A percentile compares a stretch with the other conserved stretches of the same genome.
phyloP scores from a whole-genome alignment of 2,797 vertebrate genomes.

The Pyrocephalus nanus region DNA sequence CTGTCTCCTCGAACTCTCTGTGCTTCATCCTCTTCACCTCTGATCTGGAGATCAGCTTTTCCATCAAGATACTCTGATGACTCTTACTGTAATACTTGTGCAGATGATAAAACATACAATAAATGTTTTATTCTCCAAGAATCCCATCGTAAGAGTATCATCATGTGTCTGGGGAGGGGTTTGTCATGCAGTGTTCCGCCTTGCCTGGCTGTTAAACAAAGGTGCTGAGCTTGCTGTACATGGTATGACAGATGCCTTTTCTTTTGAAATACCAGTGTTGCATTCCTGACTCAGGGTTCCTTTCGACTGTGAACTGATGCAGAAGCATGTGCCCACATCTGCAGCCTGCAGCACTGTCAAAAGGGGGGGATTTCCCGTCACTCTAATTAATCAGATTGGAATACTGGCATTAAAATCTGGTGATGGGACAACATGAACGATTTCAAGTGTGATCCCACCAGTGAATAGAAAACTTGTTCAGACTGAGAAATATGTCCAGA shows the following conservation, averaged over 20 bases:
- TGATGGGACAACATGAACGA: not conserved
- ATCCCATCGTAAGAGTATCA: not conserved
- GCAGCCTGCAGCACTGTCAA: not conserved
- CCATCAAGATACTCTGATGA: not conserved
- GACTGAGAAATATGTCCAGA: not conserved
- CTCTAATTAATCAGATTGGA: not conserved
- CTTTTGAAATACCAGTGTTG: not conserved
- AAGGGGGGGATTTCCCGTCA: not conserved
- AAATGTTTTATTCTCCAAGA: not conserved
- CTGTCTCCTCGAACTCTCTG: not conserved
- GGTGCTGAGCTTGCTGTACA: not conserved
- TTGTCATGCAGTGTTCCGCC: not conserved
- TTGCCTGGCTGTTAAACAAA: not conserved
- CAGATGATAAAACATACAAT: not conserved
- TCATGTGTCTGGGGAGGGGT: not conserved
- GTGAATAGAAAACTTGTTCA: not conserved
- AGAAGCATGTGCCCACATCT: not conserved
- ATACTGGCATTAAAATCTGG: not conserved
- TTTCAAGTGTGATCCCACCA: rapidly evolving
- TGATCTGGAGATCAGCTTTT: not conserved
- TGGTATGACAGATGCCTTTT: not conserved
- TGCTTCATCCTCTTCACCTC: not conserved
- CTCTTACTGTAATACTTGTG: not conserved
- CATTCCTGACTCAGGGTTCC: not conserved
- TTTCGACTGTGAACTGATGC: not conserved